Base-by-base conservation (phyloP, 2,113 vertebrate genomes). In the Pachycephala philippinensis region DNA sequence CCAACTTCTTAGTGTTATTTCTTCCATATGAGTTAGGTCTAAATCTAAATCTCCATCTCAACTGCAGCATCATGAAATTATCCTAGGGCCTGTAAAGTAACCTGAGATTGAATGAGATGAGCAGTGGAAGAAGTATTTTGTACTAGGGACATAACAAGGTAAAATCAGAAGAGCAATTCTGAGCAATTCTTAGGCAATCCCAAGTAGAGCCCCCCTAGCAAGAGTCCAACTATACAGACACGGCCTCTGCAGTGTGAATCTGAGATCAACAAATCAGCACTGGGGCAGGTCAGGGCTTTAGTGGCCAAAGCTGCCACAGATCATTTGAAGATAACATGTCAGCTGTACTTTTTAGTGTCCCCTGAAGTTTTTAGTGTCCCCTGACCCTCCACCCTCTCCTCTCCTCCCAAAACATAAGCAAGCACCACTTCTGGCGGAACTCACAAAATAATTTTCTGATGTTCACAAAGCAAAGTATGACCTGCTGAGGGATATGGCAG, bases 291-390 rank as follows among this genome's bases (percentile, higher is more conserved):
- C 91, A 97, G 76, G 70, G 61, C 56, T 96, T 82, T 52, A 90
- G 88, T 61, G 90, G 89, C 79, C 92, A 56, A 89, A 94, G 84
- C 89, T 97, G 96, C 93, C 94, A 96, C 87, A 95, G 96, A 95
- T 93, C 95, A 97, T 97, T 88, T 96, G 79, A 91, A 95, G 80
- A 76, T 85, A 96, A 94, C 63, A 45, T 22, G 28, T 69, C 90
- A 93, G 37, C 74, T 89, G 61, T n/a, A 90, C 68, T 28, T 96
- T 89, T 89, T 86, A 91, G 87, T 93, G 88, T 92, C 26, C 30
- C 45, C 54, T 45, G 27, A 50, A n/a, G n/a, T 28, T 96, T 89
- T 89, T 86, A 91, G 87, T 93, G 88, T 92, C 26, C 30, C 45
- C 54, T 45, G 27, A 50, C 30, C 30, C 27, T 92, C 64, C 63